Percentiles rank a stretch among this genome's conserved stretches.
These are phyloP conservation scores for Archilochus colubris DNA, from an alignment of 2,113 vertebrate species.

Conservation along the genomic window DNA sequence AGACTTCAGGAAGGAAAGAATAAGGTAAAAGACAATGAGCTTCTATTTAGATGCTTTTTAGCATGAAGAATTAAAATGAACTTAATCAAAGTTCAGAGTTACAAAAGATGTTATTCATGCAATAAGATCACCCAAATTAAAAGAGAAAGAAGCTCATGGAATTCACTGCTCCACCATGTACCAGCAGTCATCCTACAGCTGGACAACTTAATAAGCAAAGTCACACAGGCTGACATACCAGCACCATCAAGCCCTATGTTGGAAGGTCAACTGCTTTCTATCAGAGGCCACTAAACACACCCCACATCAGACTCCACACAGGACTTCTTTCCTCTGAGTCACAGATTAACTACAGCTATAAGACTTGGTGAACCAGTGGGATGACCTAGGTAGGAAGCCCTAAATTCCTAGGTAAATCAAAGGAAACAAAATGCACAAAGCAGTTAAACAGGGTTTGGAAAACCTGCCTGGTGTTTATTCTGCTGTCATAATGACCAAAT, in stretches of 20 bases:
- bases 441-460: neutral
- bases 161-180: neutral
- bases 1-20: conserved; percentile 44
- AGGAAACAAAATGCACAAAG: neutral
- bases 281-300: neutral
- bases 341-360: neutral
- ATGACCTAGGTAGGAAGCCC: neutral
- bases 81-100: neutral
- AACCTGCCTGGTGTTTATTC: neutral
- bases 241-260: neutral
- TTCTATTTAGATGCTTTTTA: neutral
- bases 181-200: neutral
- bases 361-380: neutral
- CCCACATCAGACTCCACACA: neutral
- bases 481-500: neutral
- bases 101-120: conserved; percentile 37
- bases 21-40: conserved; percentile 3
- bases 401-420: neutral
- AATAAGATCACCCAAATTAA: neutral
- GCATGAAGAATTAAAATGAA: conserved; percentile 20
- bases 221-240: neutral
- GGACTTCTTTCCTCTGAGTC: conserved; percentile 24
- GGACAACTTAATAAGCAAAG: neutral
- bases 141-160: neutral
- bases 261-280: neutral